These are phyloP conservation scores for Orchesella cincta DNA, from an alignment of 1,140 invertebrate species.

Conservation along the genomic window DNA sequence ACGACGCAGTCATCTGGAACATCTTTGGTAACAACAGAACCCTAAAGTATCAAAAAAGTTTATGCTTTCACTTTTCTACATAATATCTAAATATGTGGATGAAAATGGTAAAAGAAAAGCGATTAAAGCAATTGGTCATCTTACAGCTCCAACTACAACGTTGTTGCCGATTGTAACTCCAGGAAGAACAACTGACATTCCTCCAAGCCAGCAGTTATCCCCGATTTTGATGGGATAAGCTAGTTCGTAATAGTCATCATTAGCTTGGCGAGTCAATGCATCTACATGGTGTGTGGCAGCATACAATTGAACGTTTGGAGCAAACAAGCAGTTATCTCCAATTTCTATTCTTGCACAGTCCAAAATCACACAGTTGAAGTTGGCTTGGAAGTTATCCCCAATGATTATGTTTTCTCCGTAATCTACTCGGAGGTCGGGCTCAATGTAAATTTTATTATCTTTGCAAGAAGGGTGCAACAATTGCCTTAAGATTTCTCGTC, in stretches of 20 bases:
- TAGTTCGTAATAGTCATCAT: slow-evolving; percentile 39
- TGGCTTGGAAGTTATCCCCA: slow-evolving; percentile 48
- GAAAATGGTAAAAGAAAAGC: background rate
- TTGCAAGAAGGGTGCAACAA: slow-evolving; percentile 35
- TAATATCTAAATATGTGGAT: background rate
- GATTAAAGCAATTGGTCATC: background rate
- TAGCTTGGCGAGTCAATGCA: slow-evolving; percentile 30
- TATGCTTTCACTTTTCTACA: background rate
- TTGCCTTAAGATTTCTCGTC: slow-evolving; percentile 9
- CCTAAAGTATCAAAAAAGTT: background rate
- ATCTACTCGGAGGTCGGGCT: slow-evolving; percentile 37
- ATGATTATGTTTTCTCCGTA: slow-evolving; percentile 44
- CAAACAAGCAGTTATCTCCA: slow-evolving; percentile 42
- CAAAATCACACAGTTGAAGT: slow-evolving; percentile 49
- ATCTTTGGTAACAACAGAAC: slow-evolving; percentile 50
- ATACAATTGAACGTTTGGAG: slow-evolving; percentile 47
- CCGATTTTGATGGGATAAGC: slow-evolving; percentile 45
- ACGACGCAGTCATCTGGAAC: slow-evolving; percentile 48
- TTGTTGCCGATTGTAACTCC: slow-evolving; percentile 52
- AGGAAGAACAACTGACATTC: slow-evolving; percentile 46
- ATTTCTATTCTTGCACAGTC: slow-evolving; percentile 47
- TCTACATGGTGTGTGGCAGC: slow-evolving; percentile 46
- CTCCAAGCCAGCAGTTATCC: slow-evolving; percentile 51
- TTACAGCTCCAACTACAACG: slow-evolving; percentile 50
- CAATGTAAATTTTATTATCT: slow-evolving; percentile 35